These are phyloP conservation scores for Oreochromis spilurus DNA, from an alignment of 2,113 vertebrate genomes.

Conservation along the genomic window DNA sequence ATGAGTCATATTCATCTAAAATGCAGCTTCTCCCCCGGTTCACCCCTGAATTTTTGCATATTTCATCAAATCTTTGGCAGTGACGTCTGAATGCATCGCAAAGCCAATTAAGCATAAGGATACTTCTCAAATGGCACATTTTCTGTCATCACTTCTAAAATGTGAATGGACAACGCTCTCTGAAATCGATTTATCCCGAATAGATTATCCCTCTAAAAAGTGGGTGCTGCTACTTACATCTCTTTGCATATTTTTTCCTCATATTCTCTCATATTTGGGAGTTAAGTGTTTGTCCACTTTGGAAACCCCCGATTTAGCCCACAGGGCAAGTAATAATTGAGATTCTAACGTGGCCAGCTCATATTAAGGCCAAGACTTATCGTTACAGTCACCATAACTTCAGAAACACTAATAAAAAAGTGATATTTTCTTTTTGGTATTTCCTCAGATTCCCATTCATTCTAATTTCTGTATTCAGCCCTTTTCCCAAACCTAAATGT, in stretches of 20 bases:
- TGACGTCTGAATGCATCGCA: not conserved
- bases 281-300: not conserved
- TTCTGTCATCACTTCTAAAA: slow-evolving; percentile 37
- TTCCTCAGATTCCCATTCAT: not conserved
- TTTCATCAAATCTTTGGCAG: slow-evolving; percentile 29
- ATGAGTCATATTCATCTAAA: slow-evolving; percentile 25
- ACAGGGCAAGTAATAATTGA: not conserved
- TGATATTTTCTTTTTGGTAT: not conserved
- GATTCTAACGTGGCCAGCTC: not conserved
- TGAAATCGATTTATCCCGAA: not conserved
- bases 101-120: slow-evolving; percentile 16
- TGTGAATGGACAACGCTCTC: not conserved
- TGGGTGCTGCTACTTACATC: not conserved
- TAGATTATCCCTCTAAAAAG: not conserved
- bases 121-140: slow-evolving; percentile 21
- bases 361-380: not conserved
- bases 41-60: slow-evolving; percentile 26
- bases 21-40: not conserved
- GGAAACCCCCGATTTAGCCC: not conserved
- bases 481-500: slow-evolving; percentile 11
- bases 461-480: not conserved
- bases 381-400: not conserved
- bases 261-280: not conserved
- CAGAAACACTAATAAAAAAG: not conserved
- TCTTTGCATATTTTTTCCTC: not conserved